phyloP scores from a whole-genome alignment of 2,797 vertebrate genomes.

The Siniperca scherzeri region DNA sequence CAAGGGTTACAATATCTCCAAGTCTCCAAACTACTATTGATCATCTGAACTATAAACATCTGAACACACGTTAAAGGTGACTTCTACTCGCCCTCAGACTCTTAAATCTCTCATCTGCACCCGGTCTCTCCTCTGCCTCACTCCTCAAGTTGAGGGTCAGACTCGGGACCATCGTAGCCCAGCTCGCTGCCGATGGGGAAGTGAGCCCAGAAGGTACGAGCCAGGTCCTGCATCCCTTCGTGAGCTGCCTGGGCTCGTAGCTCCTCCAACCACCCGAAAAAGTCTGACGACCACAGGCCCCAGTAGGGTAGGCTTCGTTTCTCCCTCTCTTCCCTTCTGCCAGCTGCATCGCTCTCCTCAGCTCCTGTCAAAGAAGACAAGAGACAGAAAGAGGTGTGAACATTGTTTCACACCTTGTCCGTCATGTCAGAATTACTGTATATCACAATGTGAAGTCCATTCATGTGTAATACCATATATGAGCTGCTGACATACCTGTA shows the following conservation, averaged over 20 bases:
- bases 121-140: constrained; percentile 35
- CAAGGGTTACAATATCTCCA: not conserved
- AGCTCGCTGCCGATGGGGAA: constrained; percentile 70
- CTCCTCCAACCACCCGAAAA: constrained; percentile 78
- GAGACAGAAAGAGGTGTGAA: constrained; percentile 23
- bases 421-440: constrained; percentile 10
- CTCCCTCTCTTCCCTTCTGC: constrained; percentile 43
- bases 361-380: constrained; percentile 28
- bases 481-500: constrained; percentile 40
- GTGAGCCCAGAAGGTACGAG: constrained; percentile 72
- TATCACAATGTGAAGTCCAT: constrained; percentile 1
- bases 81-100: not conserved
- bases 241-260: constrained; percentile 63
- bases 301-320: constrained; percentile 72
- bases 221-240: constrained; percentile 70
- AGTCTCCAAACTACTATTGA: not conserved
- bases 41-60: not conserved
- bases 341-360: constrained; percentile 22
- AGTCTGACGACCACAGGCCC: constrained; percentile 78
- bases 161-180: constrained; percentile 67
- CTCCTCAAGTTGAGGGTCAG: constrained; percentile 52
- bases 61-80: not conserved
- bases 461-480: not conserved
- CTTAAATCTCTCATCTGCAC: not conserved
- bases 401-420: constrained; percentile 23